phyloP scores from a whole-genome alignment of 2,888 invertebrate genomes.

The Ceratothoa steindachneri region DNA sequence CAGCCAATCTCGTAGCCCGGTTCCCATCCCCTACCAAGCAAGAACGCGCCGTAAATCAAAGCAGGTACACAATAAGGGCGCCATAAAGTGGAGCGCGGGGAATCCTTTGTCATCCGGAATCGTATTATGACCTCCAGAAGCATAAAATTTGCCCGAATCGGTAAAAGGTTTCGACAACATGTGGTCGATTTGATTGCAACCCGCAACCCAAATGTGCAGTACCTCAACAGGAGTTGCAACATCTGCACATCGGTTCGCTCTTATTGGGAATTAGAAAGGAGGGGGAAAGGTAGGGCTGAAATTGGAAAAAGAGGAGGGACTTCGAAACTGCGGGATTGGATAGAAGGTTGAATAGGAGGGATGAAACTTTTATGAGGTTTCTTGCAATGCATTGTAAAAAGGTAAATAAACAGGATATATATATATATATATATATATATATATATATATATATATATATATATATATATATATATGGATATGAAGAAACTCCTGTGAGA shows the following conservation, averaged over 20 bases:
- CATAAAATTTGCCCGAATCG: slow-evolving; percentile 7
- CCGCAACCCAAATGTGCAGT: not conserved
- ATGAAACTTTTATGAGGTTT: too few species aligned
- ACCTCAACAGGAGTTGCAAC: slow-evolving; percentile 11
- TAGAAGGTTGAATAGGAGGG: too few species aligned
- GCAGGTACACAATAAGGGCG: not conserved
- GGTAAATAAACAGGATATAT: too few species aligned
- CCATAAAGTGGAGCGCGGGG: not conserved
- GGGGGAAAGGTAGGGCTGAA: too few species aligned
- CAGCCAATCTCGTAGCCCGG: too few species aligned
- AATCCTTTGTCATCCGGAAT: slow-evolving; percentile 5
- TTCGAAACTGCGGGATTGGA: too few species aligned
- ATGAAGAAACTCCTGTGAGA: too few species aligned
- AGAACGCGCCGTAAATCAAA: not conserved
- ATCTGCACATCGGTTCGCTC: not conserved
- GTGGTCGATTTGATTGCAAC: not conserved
- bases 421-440: not conserved
- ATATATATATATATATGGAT: not conserved
- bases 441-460: not conserved
- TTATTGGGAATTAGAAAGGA: not conserved
- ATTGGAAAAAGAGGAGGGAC: too few species aligned
- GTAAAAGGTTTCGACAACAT: slow-evolving; percentile 15
- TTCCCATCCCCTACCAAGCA: too few species aligned
- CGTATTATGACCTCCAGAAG: slow-evolving; percentile 10
- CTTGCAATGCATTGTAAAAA: too few species aligned